Evolutionary conservation across 2,797 vertebrate species (phyloP).

Genomic region (Helicolenus hilgendorfi): DNA sequence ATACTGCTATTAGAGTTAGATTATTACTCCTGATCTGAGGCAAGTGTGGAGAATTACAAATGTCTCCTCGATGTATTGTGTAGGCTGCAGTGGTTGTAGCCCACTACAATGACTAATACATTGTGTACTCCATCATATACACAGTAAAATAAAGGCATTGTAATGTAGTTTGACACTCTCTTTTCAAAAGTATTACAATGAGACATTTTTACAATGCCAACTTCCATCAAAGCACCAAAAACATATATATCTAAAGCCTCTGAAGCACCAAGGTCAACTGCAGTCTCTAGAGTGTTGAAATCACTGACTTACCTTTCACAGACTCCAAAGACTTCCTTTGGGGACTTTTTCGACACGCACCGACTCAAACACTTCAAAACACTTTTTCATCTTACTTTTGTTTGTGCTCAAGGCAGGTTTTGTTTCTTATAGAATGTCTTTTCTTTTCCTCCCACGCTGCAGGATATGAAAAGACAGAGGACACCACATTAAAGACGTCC

Average conservation of each 20-base stretch:
- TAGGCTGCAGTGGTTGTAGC: background rate
- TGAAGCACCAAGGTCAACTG: background rate
- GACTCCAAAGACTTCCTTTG: conserved; percentile 14
- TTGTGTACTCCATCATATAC: background rate
- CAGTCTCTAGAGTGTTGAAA: background rate
- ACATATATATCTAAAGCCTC: background rate
- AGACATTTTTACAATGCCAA: background rate
- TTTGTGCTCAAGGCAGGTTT: conserved; percentile 30
- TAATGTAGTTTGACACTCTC: background rate
- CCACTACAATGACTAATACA: background rate
- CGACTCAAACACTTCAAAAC: conserved; percentile 31
- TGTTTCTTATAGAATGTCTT: conserved; percentile 24
- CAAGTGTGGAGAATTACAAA: background rate
- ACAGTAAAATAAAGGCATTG: background rate
- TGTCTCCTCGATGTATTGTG: background rate
- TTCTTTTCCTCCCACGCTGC: conserved; percentile 55
- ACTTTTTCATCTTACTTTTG: conserved; percentile 43
- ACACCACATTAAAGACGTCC: conserved; percentile 95
- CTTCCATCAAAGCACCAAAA: background rate
- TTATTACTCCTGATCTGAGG: background rate
- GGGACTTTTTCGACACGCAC: background rate
- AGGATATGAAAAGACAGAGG: conserved; percentile 99
- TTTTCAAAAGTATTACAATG: background rate
- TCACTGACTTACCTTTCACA: background rate
- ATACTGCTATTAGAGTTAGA: conserved; percentile 14